A percentile compares a stretch with the other conserved stretches of the same genome.
These are phyloP conservation scores for Lota lota DNA, from an alignment of 2,113 vertebrate genomes.

Conservation along the genomic window DNA sequence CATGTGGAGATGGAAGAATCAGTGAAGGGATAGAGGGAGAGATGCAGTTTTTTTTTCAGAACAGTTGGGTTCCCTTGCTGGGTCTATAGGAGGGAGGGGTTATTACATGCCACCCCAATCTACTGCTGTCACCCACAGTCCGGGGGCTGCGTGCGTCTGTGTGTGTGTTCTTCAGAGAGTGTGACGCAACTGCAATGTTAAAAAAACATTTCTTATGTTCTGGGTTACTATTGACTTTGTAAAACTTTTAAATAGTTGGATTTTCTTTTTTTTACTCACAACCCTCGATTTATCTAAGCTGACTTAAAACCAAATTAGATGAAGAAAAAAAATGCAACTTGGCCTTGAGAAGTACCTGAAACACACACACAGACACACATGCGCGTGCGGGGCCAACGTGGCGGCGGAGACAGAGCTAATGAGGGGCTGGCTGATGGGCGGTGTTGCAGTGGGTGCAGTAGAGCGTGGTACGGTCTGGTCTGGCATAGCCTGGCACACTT, in stretches of 20 bases:
- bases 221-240: constrained; percentile 14
- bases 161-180: background rate
- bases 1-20: background rate
- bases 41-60: constrained; percentile 4
- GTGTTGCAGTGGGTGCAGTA: constrained; percentile 31
- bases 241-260: constrained; percentile 2
- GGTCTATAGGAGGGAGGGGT: constrained; percentile 26
- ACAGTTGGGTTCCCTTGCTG: constrained; percentile 29
- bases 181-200: background rate
- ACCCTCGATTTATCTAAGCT: background rate
- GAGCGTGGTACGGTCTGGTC: constrained; percentile 48
- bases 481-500: constrained; percentile 53
- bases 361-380: constrained; percentile 7
- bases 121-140: constrained; percentile 30
- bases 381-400: constrained; percentile 2
- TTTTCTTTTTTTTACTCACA: background rate
- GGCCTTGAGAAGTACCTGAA: background rate
- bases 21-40: background rate
- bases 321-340: background rate
- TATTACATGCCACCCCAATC: constrained; percentile 39
- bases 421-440: constrained; percentile 37
- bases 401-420: constrained; percentile 45
- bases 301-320: background rate
- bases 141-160: background rate
- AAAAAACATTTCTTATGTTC: too few species aligned